phyloP scores from a whole-genome alignment of 2,797 vertebrate genomes.

The Champsocephalus esox region DNA sequence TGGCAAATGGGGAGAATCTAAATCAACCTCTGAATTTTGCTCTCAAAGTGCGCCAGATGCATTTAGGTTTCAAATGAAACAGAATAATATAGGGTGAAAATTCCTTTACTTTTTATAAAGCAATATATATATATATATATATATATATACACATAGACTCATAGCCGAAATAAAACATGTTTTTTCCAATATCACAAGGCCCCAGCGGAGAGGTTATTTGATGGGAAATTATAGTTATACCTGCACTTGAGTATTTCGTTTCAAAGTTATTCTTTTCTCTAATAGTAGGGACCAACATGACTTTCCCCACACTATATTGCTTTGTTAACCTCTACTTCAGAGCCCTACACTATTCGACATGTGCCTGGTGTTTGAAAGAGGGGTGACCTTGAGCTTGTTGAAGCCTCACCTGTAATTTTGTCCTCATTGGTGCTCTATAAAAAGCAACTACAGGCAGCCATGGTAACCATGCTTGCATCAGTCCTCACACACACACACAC shows the following conservation, averaged over 20 bases:
- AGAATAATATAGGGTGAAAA: no score
- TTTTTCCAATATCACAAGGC: no score
- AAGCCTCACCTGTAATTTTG: constrained; percentile 22
- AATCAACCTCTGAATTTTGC: not conserved
- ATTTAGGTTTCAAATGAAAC: no score
- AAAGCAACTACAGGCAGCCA: constrained; percentile 12
- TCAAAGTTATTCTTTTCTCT: not conserved
- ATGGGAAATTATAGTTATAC: not conserved
- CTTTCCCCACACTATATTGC: not conserved
- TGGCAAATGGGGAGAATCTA: no score
- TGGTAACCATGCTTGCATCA: constrained; percentile 36
- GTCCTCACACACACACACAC: not conserved
- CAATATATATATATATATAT: no score
- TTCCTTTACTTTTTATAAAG: no score
- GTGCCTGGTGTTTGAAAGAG: constrained; percentile 1
- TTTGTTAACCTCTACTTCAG: constrained; percentile 7
- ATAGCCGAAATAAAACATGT: no score
- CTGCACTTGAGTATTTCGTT: not conserved
- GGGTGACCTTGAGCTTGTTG: constrained; percentile 1
- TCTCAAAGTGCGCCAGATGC: no score
- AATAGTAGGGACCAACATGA: no score
- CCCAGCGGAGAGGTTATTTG: no score
- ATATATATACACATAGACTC: no score
- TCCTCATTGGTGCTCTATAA: not conserved
- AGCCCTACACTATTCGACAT: not conserved